Evolutionary conservation across 2,797 vertebrate species (phyloP), one percentile per base, ranked within the genome.

Genomic region (Odontamblyopus lacepedii): DNA sequence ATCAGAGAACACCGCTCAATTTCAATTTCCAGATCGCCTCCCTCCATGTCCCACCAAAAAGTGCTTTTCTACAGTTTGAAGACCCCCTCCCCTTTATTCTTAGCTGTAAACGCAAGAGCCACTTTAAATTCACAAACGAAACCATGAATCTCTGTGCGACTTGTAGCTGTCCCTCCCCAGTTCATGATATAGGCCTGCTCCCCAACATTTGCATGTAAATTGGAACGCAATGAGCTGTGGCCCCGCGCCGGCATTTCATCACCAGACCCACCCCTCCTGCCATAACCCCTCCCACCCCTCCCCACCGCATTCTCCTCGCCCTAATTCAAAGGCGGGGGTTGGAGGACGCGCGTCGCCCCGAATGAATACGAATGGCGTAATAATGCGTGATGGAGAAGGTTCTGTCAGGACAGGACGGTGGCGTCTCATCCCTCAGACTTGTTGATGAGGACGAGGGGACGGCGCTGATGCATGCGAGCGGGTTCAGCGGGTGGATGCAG

Each of bases 131-230:
- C 80, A 15, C 62, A 44, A 63, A 41, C 13, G 32, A 65, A 65
- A 26, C 38, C 38, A 27, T 48, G 87, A 81, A 83, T 92, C 77
- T 78, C 44, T 41, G 71, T 75, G 82, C 77, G 88, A 87, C 85
- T 90, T 85, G 85, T 78, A 77, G 81, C 78, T 18, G 83, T 91
- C 95, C 95, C 96, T 96, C 84, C 81, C 86, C 82, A 55, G 78
- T 73, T 80, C 78, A 72, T 88, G 92, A 91, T 89, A 84, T 95
- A 95, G 95, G 93, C 95, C 95, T 95, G 92, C 94, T 94, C 95
- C 94, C 95, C 96, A 94, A 95, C 96, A 99, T 99, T 99, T 99
- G 97, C 97, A 99, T 99, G 96, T 97, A 99, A 99, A 99, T 99
- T 98, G 96, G 96, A 99, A 98, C 96, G 96, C 97, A 98, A 97